These are phyloP conservation scores for Microcaecilia unicolor DNA, from an alignment of 2,797 vertebrate species.

Conservation along the genomic window DNA sequence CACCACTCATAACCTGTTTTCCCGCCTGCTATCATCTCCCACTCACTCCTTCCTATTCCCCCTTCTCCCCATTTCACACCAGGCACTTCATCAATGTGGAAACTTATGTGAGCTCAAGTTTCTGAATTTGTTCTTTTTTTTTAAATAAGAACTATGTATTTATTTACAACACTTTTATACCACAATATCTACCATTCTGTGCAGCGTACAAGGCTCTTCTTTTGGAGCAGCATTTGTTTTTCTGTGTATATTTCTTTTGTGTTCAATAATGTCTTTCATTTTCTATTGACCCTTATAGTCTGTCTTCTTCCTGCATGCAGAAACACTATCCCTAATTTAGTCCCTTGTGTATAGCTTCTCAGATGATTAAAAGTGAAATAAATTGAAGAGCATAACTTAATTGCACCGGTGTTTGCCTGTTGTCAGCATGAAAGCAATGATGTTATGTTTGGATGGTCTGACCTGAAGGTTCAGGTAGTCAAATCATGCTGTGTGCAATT, in stretches of 20 bases:
- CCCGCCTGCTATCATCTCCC: no score
- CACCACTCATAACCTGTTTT: no score
- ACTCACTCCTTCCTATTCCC: no score
- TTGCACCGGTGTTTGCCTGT: conserved; percentile 29
- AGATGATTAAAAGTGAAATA: conserved; percentile 16
- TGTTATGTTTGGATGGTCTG: conserved; percentile 18
- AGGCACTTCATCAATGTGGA: no score
- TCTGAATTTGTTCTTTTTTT: no score
- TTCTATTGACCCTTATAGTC: not conserved
- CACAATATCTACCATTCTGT: no score
- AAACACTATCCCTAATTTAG: conserved; percentile 35
- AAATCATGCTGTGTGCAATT: conserved; percentile 20
- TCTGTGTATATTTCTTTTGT: not conserved
- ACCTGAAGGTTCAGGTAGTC: conserved; percentile 28
- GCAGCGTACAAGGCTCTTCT: no score
- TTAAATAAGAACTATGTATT: no score
- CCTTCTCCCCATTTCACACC: no score
- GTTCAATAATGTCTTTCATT: not conserved
- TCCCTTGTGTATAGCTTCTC: conserved; percentile 24
- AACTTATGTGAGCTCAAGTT: no score
- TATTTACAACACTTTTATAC: no score
- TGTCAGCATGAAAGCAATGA: conserved; percentile 22
- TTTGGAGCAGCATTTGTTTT: not conserved
- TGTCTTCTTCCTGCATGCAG: conserved; percentile 9
- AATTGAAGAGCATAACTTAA: conserved; percentile 35